These are phyloP conservation scores for Petrocephalus zakoni DNA, from an alignment of 2,113 vertebrate genomes.

Conservation along the genomic window DNA sequence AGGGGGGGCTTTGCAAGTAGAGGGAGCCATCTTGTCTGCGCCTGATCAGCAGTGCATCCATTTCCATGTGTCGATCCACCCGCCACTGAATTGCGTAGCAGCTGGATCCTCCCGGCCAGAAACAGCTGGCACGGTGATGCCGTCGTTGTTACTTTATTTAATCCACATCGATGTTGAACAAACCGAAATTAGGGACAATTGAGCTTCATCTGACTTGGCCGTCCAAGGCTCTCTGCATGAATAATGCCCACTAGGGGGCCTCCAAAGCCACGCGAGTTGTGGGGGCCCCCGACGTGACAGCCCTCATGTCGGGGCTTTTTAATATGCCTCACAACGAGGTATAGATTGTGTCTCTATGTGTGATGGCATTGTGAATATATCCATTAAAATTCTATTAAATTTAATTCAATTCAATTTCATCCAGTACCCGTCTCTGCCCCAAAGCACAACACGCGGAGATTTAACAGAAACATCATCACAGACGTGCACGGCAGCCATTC, in stretches of 20 bases:
- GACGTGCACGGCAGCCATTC: background rate
- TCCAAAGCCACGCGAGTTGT: background rate
- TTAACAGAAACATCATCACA: background rate
- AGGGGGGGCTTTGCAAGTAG: background rate
- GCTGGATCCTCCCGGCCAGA: background rate
- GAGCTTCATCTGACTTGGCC: background rate
- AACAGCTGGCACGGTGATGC: background rate
- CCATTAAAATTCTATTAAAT: constrained; percentile 1
- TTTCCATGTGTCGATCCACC: background rate
- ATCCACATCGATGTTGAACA: background rate
- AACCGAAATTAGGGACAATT: background rate
- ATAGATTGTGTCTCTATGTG: background rate
- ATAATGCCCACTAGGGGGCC: background rate
- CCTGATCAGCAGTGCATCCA: background rate
- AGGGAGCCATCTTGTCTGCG: background rate
- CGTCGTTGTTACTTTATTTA: background rate
- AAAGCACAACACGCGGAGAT: background rate
- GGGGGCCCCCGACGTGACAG: background rate
- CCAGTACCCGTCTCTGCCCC: background rate
- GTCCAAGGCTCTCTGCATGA: background rate
- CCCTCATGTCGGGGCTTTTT: background rate
- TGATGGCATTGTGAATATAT: background rate
- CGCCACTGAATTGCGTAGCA: background rate
- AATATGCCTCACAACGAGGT: background rate
- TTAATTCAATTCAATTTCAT: background rate